Conservation (phyloP, 2,888 invertebrate genomes). For the Sphaerophoria taeniata region DNA sequence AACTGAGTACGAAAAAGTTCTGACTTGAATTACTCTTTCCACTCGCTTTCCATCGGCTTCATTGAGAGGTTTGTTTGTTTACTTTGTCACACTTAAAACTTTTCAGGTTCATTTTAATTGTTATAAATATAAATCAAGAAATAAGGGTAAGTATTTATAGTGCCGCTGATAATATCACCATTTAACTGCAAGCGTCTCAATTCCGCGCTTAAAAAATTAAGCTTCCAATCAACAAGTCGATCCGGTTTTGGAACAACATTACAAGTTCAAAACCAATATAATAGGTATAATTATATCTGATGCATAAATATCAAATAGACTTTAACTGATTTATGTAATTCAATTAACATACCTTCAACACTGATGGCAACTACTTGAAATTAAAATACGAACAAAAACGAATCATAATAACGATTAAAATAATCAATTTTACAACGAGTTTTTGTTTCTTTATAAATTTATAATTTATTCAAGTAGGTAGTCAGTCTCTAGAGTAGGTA, state of each 20-base stretch:
- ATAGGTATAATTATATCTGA: not conserved
- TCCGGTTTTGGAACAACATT: not conserved
- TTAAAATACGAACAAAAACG: not conserved
- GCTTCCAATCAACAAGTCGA: too few species aligned
- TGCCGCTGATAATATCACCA: too few species aligned
- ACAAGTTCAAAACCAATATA: not conserved
- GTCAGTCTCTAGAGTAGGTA: constrained; percentile 5
- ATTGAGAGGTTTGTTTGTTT: too few species aligned
- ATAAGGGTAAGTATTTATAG: too few species aligned
- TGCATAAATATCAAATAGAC: constrained; percentile 6
- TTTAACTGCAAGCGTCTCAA: too few species aligned
- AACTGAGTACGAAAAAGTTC: too few species aligned
- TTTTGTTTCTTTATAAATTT: not conserved
- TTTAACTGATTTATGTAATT: constrained; percentile 40
- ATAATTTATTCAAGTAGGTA: constrained; percentile 38
- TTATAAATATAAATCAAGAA: too few species aligned
- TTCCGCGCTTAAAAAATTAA: too few species aligned
- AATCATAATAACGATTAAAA: constrained; percentile 15
- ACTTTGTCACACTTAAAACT: too few species aligned
- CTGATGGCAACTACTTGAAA: constrained; percentile 11
- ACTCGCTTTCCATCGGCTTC: too few species aligned
- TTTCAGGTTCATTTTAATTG: too few species aligned
- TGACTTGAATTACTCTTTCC: too few species aligned
- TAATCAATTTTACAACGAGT: constrained; percentile 35
- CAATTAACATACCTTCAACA: constrained; percentile 28